Percentiles rank a stretch among this genome's conserved stretches.
Evolutionary conservation across 1,140 invertebrate species (phyloP).

Genomic region (Sesamia nonagrioides): DNA sequence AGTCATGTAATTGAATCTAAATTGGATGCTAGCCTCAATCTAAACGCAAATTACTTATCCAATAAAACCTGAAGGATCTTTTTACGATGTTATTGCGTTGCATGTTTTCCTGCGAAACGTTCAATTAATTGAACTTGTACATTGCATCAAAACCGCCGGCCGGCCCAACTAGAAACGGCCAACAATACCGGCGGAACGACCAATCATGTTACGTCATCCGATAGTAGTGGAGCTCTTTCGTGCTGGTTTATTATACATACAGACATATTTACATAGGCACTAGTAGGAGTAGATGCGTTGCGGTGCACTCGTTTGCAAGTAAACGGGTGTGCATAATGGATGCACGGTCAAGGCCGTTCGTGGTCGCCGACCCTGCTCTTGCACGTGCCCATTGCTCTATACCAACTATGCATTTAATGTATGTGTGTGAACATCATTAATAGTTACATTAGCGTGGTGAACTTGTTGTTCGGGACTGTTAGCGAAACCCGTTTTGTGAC

Average conservation of each 20-base stretch:
- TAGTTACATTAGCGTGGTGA: constrained; percentile 32
- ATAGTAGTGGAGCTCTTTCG: constrained; percentile 48
- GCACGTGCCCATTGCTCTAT: constrained; percentile 78
- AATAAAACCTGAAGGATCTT: constrained; percentile 37
- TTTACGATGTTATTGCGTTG: constrained; percentile 37
- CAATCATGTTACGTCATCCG: constrained; percentile 50
- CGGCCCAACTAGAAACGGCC: constrained; percentile 35
- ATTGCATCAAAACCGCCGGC: constrained; percentile 35
- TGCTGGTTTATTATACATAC: constrained; percentile 51
- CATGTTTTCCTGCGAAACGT: constrained; percentile 33
- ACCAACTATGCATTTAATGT: constrained; percentile 50
- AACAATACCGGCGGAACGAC: constrained; percentile 39
- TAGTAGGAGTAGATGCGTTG: constrained; percentile 67
- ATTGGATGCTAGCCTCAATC: constrained; percentile 17
- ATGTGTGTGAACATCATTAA: constrained; percentile 41
- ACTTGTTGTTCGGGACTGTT: constrained; percentile 13
- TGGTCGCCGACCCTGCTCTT: constrained; percentile 69
- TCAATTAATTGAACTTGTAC: constrained; percentile 47
- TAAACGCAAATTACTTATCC: constrained; percentile 31
- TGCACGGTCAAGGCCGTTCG: constrained; percentile 81
- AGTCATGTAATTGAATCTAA: constrained; percentile 29
- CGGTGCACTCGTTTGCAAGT: constrained; percentile 77
- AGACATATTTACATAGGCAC: constrained; percentile 58
- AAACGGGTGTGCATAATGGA: constrained; percentile 81
- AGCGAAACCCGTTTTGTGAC: constrained; percentile 22